These are phyloP conservation scores for Drosophila siamana DNA, from an alignment of 2,888 invertebrate genomes.

Conservation along the genomic window DNA sequence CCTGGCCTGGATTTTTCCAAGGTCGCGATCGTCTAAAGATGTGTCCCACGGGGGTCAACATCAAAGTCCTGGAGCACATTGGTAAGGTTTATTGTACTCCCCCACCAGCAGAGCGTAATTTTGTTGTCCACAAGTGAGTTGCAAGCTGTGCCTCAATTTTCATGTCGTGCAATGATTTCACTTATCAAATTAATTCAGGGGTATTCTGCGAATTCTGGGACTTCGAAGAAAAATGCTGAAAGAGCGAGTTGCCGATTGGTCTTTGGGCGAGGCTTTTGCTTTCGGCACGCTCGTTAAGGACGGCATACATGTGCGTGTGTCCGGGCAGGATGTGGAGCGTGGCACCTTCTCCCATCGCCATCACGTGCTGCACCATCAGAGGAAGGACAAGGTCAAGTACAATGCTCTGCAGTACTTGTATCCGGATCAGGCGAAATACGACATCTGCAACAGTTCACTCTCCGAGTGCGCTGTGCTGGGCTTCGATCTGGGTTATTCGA, in stretches of 20 bases:
- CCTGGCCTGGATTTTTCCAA: constrained; percentile 88
- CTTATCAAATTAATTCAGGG: constrained; percentile 85
- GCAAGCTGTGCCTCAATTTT: no score
- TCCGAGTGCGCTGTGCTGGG: constrained; percentile 95
- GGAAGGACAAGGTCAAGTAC: constrained; percentile 94
- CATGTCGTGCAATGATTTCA: background rate
- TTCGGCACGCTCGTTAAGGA: constrained; percentile 98
- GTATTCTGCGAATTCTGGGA: constrained; percentile 93
- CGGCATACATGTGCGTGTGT: constrained; percentile 96
- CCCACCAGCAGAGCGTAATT: constrained; percentile 87
- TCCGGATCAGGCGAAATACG: constrained; percentile 98
- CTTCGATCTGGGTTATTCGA: constrained; percentile 98
- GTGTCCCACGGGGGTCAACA: constrained; percentile 88
- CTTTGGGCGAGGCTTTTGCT: constrained; percentile 98
- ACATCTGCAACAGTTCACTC: constrained; percentile 98
- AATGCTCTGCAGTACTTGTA: constrained; percentile 95
- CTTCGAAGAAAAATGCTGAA: constrained; percentile 96
- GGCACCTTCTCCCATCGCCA: constrained; percentile 98
- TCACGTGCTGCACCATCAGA: constrained; percentile 98
- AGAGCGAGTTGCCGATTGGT: constrained; percentile 95
- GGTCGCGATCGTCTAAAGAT: constrained; percentile 87
- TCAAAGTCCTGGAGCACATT: constrained; percentile 88
- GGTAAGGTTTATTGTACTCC: constrained; percentile 87
- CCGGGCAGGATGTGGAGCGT: constrained; percentile 98
- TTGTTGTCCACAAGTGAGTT: constrained; percentile 87